Base-by-base conservation (phyloP, 37 sponge, comb jelly and placozoan species). In the Hormiphora californensis region DNA sequence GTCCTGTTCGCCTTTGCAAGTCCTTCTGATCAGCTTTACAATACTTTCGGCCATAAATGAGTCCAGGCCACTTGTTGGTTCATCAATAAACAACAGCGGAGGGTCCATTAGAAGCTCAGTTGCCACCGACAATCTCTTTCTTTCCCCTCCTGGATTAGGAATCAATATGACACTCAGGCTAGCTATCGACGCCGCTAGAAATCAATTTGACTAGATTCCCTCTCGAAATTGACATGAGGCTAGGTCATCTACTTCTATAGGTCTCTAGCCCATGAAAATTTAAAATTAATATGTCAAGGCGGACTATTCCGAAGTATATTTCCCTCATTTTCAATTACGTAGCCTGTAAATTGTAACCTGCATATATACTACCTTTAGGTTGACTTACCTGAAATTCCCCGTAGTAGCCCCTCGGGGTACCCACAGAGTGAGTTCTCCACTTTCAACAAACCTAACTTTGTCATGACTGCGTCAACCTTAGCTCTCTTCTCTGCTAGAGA, bases 51-150 rank as follows among this genome's bases (percentile, higher is more conserved):
- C 90, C 85, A 89, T 73, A 54, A 89, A 90, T 9, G 88, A 89
- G 87, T 90, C 90, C 3, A 90, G 86, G 7, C 90, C 90, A 28
- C 86, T 85, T 0, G 90, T 90, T n/a, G 90, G 90, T 54, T 90
- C 90, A 86, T 90, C 90, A n/a, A 86, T 88, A 89, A 90, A 85
- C 32, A 90, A 67, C 2, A 90, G 62, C 19, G 78, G 85, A 15
- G 90, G 90, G 32, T 90, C 67, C 63, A 63, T 90, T 54, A 90
- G 86, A 0, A 65, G 68, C 19, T 65, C 68, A 9, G 68, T 65
- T 15, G 68, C 68, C 34, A 65, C 68, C 19, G 68, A 65, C 38
- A 65, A 32, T 25, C 68, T 27, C 68, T 65, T 65, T 25, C 25
- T 65, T 39, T 65, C 68, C 3, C 68, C 68, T 21, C 68, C 68